Base-by-base conservation (phyloP, 2,888 invertebrate species). In the Gymnosoma rotundatum region DNA sequence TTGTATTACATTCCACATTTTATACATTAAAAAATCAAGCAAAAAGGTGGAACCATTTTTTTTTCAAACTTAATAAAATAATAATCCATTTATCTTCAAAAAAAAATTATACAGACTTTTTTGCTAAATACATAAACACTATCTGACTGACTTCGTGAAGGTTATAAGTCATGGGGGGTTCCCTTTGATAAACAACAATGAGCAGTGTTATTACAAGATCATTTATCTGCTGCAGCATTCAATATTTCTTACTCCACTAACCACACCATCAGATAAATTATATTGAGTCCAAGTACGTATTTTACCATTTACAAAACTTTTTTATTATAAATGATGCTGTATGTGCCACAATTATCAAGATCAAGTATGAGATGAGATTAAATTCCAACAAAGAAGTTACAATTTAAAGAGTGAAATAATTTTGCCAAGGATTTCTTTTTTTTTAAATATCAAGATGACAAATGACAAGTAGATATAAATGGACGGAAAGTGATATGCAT, bases 351-450 rank as follows among this genome's bases (percentile, higher is more conserved):
- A 67, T 76, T 67, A 76, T 76, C 60, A 60, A 61, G 78, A 69
- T 69, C 61, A 54, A 69, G 6, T 14, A 14, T 67, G 25, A 52
- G 61, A 61, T 61, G 32, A 69, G 78, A 78, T 69, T 60, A 69
- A 52, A 76, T 67, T 60, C 18, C 76, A 10, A 38, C 67, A 10
- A 38, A 25, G 14, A 21, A 21, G 52, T 42, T 20, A 50, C 52
- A 78, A 69, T 69, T 78, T 69, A 69, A 61, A 69, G 45, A 69
- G 32, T 61, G 67, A 52, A 42, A 54, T 61, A 50, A 61, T 61
- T 67, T 76, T 25, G 18, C 52, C 50, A 63, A 6, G 21, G n/a
- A 36, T 58, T 66, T 58, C n/a, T 75, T 20, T 20, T 66, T 75
- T 20, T 20, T 66, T 48, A n/a, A 16, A 48, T 18, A 25, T 58